phyloP scores from a whole-genome alignment of 2,113 vertebrate genomes.

The Myotis lucifugus region DNA sequence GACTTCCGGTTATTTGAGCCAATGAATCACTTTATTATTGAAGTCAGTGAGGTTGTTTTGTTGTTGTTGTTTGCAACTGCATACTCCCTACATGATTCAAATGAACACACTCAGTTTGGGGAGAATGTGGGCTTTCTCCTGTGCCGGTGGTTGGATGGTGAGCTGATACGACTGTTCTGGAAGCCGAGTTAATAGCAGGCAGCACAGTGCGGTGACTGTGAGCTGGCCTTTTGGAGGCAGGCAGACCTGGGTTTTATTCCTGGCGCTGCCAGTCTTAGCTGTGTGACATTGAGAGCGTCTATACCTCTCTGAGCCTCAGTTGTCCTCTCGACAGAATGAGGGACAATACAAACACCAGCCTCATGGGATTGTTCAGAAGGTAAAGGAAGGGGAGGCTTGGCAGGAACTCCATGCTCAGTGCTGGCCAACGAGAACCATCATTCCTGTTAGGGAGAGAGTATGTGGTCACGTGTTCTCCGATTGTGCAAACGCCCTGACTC shows the following conservation, averaged over 20 bases:
- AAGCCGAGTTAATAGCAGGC: not conserved
- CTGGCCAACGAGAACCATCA: not conserved
- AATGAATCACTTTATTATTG: not conserved
- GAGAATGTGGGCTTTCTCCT: not conserved
- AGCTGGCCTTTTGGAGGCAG: too few species aligned
- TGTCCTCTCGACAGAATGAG: not conserved
- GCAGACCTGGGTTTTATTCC: too few species aligned
- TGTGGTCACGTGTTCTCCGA: not conserved
- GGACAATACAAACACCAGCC: not conserved
- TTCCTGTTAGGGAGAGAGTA: not conserved
- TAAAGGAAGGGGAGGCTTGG: not conserved
- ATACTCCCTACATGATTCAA: not conserved
- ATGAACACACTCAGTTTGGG: not conserved
- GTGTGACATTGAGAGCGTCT: too few species aligned
- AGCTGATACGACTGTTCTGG: not conserved
- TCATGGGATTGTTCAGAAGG: not conserved
- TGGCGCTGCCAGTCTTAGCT: too few species aligned
- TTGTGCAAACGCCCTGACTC: not conserved
- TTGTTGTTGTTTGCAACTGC: not conserved
- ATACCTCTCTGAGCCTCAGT: too few species aligned
- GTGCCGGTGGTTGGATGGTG: not conserved
- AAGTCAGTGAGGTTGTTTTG: not conserved
- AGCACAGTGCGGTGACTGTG: too few species aligned
- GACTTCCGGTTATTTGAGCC: not conserved
- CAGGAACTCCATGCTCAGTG: rapidly evolving